phyloP scores from a whole-genome alignment of 2,888 invertebrate species.

The Erebia palarica region DNA sequence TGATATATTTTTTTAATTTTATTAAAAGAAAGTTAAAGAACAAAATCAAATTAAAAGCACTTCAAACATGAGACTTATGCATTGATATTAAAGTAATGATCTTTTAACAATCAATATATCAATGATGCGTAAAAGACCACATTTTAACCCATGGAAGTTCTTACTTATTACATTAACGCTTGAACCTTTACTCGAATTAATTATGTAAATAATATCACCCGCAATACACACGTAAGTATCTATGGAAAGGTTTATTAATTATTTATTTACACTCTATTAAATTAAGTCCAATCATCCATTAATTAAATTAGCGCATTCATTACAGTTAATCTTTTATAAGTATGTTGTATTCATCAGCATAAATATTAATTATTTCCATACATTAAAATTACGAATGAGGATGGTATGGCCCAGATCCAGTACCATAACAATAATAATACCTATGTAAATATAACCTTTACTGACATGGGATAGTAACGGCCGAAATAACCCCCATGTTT shows the following conservation, averaged over 20 bases:
- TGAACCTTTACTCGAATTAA: background rate
- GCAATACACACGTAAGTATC: background rate
- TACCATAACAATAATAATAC: background rate
- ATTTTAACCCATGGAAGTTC: background rate
- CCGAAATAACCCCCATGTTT: no score
- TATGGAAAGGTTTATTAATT: constrained; percentile 7
- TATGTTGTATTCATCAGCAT: constrained; percentile 5
- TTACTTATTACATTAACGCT: no score
- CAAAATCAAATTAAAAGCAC: no score
- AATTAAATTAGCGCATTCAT: constrained; percentile 1
- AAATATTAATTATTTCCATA: background rate
- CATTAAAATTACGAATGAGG: constrained; percentile 6
- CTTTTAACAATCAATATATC: background rate
- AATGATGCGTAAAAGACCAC: background rate
- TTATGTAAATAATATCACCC: background rate
- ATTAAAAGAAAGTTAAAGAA: no score
- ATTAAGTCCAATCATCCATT: background rate
- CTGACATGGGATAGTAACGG: no score
- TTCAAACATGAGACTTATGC: no score
- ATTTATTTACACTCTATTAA: constrained; percentile 1
- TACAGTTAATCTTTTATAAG: constrained; percentile 10
- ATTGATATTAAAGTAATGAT: no score
- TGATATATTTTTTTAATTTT: no score
- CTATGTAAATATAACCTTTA: no score
- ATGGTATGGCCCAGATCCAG: background rate